Base-by-base conservation (phyloP, 2,797 vertebrate species). In the Poeciliopsis paucimaculata region DNA sequence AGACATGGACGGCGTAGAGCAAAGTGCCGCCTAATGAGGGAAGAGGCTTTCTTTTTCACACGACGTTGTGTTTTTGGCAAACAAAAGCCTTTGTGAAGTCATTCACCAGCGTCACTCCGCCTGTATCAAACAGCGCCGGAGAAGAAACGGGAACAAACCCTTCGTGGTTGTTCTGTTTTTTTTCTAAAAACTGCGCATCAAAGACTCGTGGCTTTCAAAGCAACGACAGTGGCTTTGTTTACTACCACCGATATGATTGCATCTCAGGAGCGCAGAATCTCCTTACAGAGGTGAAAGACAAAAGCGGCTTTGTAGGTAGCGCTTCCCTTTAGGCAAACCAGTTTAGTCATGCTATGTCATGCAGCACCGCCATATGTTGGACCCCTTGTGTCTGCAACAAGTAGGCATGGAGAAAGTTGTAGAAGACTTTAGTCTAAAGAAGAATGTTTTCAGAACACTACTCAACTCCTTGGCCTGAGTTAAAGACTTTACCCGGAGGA, bases 31-130 rank as follows among this genome's bases (percentile, higher is more conserved):
- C 86, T 90, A 92, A 93, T 88, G 86, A 90, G 87, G 86, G 73
- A 78, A 88, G 84, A 84, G 88, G 86, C 36, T 71, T 57, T 53
- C n/a, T 45, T 41, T 55, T 36, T 51, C 2, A 79, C 49, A 72
- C 4, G 73, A 18, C 11, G 46, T 78, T 87, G 18, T 85, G 89
- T 90, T 92, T 90, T 88, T 86, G 83, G 76, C 0, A 70, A 91
- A 94, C 90, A 92, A 93, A 93, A 88, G 90, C 82, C 80, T 89
- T 77, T 77, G 90, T 82, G 83, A 80, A 81, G 88, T 85, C 81
- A 80, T 93, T 92, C 71, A 85, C 94, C 90, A 89, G 84, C 84
- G 87, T 92, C 86, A 36, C 13, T 39, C 0, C 12, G 53, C 81
- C 68, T 72, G 68, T 84, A 90, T 73, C 53, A n/a, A 81, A 79